A percentile compares a stretch with the other conserved stretches of the same genome.
Conservation (phyloP, 1,140 invertebrate genomes). For the Drosophila trapezifrons region DNA sequence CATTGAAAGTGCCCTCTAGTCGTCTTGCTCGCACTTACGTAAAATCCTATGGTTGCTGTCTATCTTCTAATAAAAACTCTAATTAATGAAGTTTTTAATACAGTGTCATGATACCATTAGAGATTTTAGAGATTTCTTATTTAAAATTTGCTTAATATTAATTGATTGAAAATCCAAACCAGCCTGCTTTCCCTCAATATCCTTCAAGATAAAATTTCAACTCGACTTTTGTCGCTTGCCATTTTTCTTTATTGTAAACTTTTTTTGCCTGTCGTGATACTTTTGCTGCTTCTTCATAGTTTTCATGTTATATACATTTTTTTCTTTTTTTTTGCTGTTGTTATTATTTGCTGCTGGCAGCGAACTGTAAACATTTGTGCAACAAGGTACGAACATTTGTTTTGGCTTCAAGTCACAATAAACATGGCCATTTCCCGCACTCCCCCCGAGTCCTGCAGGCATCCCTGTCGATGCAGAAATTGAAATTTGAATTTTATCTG, state of each 20-base stretch:
- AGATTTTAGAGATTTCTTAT: too few species aligned
- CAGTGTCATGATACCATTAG: too few species aligned
- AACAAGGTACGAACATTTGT: constrained; percentile 80
- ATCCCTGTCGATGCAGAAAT: constrained; percentile 66
- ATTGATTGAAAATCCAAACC: neutral
- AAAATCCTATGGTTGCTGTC: too few species aligned
- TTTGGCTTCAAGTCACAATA: constrained; percentile 75
- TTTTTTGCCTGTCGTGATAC: constrained; percentile 47
- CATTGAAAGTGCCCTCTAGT: too few species aligned
- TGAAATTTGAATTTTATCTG: constrained; percentile 80
- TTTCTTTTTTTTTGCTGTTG: constrained; percentile 17
- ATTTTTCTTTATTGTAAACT: constrained; percentile 45
- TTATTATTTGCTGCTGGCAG: constrained; percentile 48
- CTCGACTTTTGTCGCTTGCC: neutral
- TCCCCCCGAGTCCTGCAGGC: constrained; percentile 7
- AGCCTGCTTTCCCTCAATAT: neutral
- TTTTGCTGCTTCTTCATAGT: constrained; percentile 25
- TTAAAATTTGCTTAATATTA: neutral
- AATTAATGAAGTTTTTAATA: too few species aligned
- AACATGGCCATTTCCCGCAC: constrained; percentile 53
- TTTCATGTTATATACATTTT: constrained; percentile 22
- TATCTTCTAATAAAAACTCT: too few species aligned
- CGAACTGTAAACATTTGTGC: constrained; percentile 75
- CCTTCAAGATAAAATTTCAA: neutral
- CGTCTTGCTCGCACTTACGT: too few species aligned